A percentile compares a stretch with the other conserved stretches of the same genome.
Evolutionary conservation across 1,140 invertebrate species (phyloP).

Genomic region (Drosophila rufa): DNA sequence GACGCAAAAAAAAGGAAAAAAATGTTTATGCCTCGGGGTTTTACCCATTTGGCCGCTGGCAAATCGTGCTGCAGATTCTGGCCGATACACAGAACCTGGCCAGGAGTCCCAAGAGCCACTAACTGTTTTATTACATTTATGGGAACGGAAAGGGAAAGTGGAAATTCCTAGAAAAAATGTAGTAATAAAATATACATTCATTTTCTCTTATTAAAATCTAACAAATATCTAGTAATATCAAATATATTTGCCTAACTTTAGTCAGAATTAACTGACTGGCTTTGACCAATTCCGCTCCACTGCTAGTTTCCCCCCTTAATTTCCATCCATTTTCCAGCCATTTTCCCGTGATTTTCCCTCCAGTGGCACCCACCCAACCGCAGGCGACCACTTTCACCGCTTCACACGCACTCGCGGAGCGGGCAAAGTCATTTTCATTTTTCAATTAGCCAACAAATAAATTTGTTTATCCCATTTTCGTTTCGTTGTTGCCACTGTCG

Average conservation of each 20-base stretch:
- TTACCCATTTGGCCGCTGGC: constrained; percentile 35
- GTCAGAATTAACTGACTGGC: not conserved
- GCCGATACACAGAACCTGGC: constrained; percentile 10
- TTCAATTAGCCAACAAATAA: constrained; percentile 58
- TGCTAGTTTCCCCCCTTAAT: not conserved
- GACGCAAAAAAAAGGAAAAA: constrained; percentile 4
- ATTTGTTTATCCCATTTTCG: constrained; percentile 52
- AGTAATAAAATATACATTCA: too few species aligned
- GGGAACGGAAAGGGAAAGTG: not conserved
- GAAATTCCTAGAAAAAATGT: not conserved
- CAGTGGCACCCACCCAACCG: constrained; percentile 9
- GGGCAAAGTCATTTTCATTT: constrained; percentile 50
- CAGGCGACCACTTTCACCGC: constrained; percentile 29
- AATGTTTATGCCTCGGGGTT: constrained; percentile 39
- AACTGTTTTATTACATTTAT: constrained; percentile 8
- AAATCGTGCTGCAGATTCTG: constrained; percentile 57
- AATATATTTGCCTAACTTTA: not conserved
- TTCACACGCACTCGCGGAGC: constrained; percentile 16
- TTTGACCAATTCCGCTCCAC: not conserved
- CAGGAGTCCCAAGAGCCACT: not conserved
- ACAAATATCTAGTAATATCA: not conserved
- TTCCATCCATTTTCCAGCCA: not conserved
- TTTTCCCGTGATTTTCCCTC: not conserved
- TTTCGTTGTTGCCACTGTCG: constrained; percentile 9
- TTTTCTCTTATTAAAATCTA: too few species aligned